Evolutionary conservation across 2,888 invertebrate species (phyloP).

Genomic region (Micoletzkya japonica): DNA sequence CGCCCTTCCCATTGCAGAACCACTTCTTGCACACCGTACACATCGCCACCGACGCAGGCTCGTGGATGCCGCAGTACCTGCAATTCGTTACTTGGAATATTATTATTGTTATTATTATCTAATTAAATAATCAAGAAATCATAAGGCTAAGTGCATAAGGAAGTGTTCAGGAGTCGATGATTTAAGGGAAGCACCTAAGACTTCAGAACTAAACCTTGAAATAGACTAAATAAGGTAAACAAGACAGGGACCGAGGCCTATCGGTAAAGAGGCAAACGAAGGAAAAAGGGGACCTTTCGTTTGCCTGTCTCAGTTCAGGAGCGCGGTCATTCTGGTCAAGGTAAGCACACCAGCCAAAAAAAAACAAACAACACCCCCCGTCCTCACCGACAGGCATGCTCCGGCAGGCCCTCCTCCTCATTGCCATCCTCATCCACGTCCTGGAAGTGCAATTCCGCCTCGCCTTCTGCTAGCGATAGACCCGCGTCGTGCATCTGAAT

Average conservation of each 20-base stretch:
- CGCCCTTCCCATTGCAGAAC: constrained; percentile 94
- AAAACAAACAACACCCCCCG: too few species aligned
- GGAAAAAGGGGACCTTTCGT: too few species aligned
- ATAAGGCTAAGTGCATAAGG: too few species aligned
- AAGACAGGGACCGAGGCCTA: too few species aligned
- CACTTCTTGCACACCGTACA: constrained; percentile 98
- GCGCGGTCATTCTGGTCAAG: too few species aligned
- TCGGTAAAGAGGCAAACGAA: too few species aligned
- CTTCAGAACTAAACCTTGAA: too few species aligned
- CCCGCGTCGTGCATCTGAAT: neutral
- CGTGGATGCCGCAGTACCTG: constrained; percentile 97
- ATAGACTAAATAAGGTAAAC: too few species aligned
- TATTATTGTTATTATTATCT: neutral
- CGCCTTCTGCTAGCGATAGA: constrained; percentile 24
- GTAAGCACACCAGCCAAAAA: too few species aligned
- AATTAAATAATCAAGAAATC: neutral
- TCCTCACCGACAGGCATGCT: constrained; percentile 80
- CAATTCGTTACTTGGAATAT: constrained; percentile 28
- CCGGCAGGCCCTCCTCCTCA: constrained; percentile 74
- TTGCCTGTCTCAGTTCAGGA: too few species aligned
- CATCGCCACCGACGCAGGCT: constrained; percentile 94
- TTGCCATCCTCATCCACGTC: constrained; percentile 63
- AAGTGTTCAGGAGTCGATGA: neutral
- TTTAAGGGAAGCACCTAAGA: neutral
- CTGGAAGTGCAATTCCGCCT: constrained; percentile 49